Conservation (phyloP, 2,113 vertebrate genomes). For the Myrmecobius fasciatus region DNA sequence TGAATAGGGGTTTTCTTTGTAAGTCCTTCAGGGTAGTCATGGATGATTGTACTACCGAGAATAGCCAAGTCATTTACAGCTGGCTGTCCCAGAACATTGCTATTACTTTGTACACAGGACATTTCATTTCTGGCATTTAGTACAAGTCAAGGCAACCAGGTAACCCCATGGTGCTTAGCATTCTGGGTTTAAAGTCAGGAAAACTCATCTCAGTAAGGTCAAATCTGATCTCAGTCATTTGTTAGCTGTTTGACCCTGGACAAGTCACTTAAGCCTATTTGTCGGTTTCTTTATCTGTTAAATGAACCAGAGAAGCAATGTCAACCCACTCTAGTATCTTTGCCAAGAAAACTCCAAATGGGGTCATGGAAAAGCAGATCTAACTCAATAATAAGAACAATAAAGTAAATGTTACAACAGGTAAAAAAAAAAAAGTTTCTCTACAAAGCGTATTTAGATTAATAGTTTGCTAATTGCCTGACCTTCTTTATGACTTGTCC, state of each 20-base stretch:
- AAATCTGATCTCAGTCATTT: background rate
- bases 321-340: background rate
- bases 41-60: too few relatives aligned
- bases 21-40: too few relatives aligned
- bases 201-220: background rate
- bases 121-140: background rate
- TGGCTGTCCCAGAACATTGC: too few relatives aligned
- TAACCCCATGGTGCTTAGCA: background rate
- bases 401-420: background rate
- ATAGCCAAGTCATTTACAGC: too few relatives aligned
- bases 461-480: background rate
- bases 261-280: background rate
- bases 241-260: background rate
- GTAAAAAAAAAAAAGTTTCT: background rate
- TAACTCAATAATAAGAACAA: background rate
- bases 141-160: background rate
- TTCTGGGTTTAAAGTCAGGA: background rate
- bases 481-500: background rate
- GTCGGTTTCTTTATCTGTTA: background rate
- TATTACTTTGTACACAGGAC: too few relatives aligned
- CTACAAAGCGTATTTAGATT: background rate
- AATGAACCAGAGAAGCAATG: background rate
- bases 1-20: too few relatives aligned
- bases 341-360: background rate
- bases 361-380: background rate